A percentile compares a stretch with the other conserved stretches of the same genome.
Conservation (phyloP, 1,140 invertebrate genomes). For the Drosophila aff. region DNA sequence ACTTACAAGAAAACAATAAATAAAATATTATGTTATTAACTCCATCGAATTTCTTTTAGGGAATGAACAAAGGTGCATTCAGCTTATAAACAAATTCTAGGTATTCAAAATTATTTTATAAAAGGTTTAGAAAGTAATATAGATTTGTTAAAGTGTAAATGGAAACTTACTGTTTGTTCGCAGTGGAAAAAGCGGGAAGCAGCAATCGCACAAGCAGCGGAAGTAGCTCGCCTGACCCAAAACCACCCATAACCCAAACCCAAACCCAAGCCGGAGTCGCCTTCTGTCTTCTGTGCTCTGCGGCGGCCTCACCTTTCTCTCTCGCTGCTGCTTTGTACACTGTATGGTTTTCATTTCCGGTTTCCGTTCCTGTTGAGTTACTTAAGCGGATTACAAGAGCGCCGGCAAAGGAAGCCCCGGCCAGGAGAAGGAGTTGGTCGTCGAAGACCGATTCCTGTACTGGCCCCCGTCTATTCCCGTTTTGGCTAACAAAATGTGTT, state of each 20-base stretch:
- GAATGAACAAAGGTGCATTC: not conserved
- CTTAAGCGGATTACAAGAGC: slow-evolving; percentile 78
- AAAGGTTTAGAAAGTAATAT: not conserved
- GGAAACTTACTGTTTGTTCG: slow-evolving; percentile 4
- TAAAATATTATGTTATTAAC: not conserved
- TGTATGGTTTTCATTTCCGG: slow-evolving; percentile 83
- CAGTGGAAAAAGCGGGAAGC: slow-evolving; percentile 27
- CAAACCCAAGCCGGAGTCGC: slow-evolving; percentile 22
- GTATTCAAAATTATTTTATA: not conserved
- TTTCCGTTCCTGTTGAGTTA: slow-evolving; percentile 75
- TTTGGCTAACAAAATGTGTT: slow-evolving; percentile 30
- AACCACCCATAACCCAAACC: slow-evolving; percentile 22
- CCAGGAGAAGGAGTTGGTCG: slow-evolving; percentile 10
- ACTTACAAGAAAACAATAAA: not conserved
- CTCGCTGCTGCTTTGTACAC: slow-evolving; percentile 56
- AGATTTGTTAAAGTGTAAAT: not conserved
- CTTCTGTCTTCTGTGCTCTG: slow-evolving; percentile 29
- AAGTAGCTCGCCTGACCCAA: slow-evolving; percentile 54
- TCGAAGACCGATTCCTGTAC: slow-evolving; percentile 1
- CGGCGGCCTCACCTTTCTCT: slow-evolving; percentile 21
- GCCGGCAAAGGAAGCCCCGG: slow-evolving; percentile 26
- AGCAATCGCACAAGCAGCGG: slow-evolving; percentile 46
- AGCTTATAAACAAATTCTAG: not conserved
- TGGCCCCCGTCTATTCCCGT: not conserved
- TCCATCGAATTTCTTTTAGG: not conserved